Base-by-base conservation (phyloP, 1,140 invertebrate species). In the Neodiprion pinetum region DNA sequence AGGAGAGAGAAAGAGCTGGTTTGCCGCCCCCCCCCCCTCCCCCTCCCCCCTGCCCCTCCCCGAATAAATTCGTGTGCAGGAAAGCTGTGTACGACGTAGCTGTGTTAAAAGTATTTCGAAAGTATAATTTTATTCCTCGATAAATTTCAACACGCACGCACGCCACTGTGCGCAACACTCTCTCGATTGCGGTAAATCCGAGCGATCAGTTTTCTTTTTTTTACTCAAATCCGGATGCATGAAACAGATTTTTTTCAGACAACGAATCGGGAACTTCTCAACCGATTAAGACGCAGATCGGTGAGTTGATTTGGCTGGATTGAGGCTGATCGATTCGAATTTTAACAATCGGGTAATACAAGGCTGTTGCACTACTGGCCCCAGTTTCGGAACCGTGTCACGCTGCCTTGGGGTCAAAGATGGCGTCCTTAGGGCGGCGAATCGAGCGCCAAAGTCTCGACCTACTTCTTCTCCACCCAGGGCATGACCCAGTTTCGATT, bases 41-140 rank as follows among this genome's bases (percentile, higher is more conserved):
- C 68, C 71, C 28, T 28, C 50, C 61, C 53, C 21, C 12, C 40
- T n/a, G 48, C 50, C 61, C 53, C 14, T 9, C 40, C 21, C 40
- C 47, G n/a, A 14, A 72, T 17, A 5, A 40, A 40, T 40, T 40
- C 28, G 28, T 40, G 68, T 70, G 68, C 67, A 48, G 50, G 21
- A 61, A 9, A 10, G 17, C n/a, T 70, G 69, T 47, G 1, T 1
- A 70, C n/a, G 50, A 40, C 68, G 53, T 12, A 40, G 67, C 61
- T 69, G 65, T 74, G 17, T 28, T 74, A 80, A 78, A 78, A 78
- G 77, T 79, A 79, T 76, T 73, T 72, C 77, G 81, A 82, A 82
- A 79, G 81, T 80, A 78, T 79, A 72, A 40, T 40, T 40, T 40
- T 40, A 40, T 40, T 40, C 28, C 28, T 40, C 28, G 28, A 40